A percentile compares a stretch with the other conserved stretches of the same genome.
phyloP scores from a whole-genome alignment of 2,797 vertebrate species.

The Pseudocheirus occidentalis region DNA sequence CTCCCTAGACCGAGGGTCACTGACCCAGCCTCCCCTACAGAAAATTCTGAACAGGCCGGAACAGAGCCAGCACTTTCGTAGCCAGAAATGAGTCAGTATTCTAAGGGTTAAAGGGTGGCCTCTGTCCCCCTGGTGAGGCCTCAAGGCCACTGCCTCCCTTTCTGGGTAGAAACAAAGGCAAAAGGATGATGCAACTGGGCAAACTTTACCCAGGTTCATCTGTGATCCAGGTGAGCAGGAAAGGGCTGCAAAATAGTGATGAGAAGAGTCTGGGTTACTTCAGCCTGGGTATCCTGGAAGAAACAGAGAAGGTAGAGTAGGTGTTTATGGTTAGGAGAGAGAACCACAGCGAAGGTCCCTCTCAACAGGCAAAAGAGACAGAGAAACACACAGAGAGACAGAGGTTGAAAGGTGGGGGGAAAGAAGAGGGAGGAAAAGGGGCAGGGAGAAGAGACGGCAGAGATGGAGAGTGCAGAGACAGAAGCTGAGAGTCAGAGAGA shows the following conservation, averaged over 20 bases:
- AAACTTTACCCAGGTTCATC: constrained; percentile 40
- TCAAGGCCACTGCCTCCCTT: constrained; percentile 66
- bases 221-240: background rate
- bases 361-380: background rate
- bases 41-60: background rate
- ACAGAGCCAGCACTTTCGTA: background rate
- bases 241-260: rapidly evolving
- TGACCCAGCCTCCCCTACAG: background rate
- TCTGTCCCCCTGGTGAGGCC: background rate
- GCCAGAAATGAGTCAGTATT: constrained; percentile 33
- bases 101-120: constrained; percentile 60
- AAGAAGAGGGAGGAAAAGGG: too few species aligned
- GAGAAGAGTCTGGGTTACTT: constrained; percentile 19
- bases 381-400: background rate
- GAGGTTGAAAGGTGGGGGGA: background rate
- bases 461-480: background rate
- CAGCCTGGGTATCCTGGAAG: background rate
- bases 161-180: constrained; percentile 68
- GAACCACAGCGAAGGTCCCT: rapidly evolving
- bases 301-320: constrained; percentile 12
- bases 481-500: too few species aligned
- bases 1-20: background rate
- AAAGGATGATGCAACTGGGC: constrained; percentile 66
- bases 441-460: too few species aligned
- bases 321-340: background rate